Conservation (phyloP, 2,888 invertebrate species). For the Eudemis profundana region DNA sequence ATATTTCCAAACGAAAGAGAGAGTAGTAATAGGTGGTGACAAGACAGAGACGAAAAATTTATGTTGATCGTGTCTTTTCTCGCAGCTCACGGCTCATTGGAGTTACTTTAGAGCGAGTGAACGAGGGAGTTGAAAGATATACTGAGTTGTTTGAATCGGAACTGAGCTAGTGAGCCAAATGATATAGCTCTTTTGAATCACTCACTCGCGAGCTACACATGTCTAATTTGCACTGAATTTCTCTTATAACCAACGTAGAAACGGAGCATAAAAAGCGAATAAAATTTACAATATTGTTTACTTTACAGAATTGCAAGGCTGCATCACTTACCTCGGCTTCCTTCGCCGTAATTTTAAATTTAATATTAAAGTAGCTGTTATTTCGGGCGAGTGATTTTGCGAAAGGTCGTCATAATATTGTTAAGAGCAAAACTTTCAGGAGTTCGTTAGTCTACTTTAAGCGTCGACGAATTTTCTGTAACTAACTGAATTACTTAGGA, state of each 20-base stretch:
- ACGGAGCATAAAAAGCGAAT: not conserved
- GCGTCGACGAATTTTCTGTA: slow-evolving; percentile 9
- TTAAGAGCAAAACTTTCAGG: slow-evolving; percentile 26
- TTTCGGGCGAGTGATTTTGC: not conserved
- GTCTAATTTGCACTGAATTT: too few relatives aligned
- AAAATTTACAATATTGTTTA: not conserved
- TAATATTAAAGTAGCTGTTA: slow-evolving; percentile 12
- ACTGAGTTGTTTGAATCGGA: too few relatives aligned
- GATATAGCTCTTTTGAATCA: too few relatives aligned
- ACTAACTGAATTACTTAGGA: slow-evolving; percentile 17
- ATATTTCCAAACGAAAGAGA: too few relatives aligned
- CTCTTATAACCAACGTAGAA: not conserved
- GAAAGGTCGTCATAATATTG: slow-evolving; percentile 20
- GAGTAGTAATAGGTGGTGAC: too few relatives aligned
- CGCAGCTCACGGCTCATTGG: too few relatives aligned
- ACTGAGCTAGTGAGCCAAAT: too few relatives aligned
- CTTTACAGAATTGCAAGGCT: not conserved
- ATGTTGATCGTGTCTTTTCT: too few relatives aligned
- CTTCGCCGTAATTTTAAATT: not conserved
- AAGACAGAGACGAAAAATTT: too few relatives aligned
- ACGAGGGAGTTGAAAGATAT: too few relatives aligned
- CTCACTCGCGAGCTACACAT: too few relatives aligned
- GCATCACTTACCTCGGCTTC: not conserved
- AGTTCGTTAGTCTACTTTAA: slow-evolving; percentile 30
- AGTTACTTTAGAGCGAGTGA: too few relatives aligned